Base-by-base conservation (phyloP, 2,888 invertebrate genomes). In the Chironomus tentans region DNA sequence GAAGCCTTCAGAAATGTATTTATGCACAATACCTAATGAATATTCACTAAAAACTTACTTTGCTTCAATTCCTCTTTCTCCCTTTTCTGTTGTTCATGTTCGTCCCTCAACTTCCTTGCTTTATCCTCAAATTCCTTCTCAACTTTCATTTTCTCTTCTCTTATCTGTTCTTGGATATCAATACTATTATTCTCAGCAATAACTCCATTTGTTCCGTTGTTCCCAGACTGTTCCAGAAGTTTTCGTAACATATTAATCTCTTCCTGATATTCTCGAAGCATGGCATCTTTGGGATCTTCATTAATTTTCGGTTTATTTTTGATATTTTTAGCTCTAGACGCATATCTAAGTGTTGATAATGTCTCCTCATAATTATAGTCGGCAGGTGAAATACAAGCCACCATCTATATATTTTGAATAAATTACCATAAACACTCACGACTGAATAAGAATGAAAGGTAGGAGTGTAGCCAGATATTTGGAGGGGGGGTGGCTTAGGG, bases 231-330 rank as follows among this genome's bases (percentile, higher is more conserved):
- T 24, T 77, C 77, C 1, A 56, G 47, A 24, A 56, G 22, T 21
- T 47, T 6, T 48, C 73, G 22, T n/a, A 76, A 47, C 62, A 47
- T 65, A 13, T 48, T 71, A 15, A 73, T 68, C 38, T 69, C 72
- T 38, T 92, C 87, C 81, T 95, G 94, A 81, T 94, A 95, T 81
- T 95, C 90, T 10, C 93, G 83, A 10, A 96, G 83, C 80, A 94
- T 87, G 0, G 95, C 92, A 81, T 96, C 95, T 82, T 95, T 95
- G 0, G 95, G 95, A 82, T 96, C 95, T 82, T 95, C 93, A 82
- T 95, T 95, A 22, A 95, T 90, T 81, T 88, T 88, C 0, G 94
- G 94, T 80, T 91, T 90, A 82, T 95, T 95, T 80, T 91, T 89
- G 78, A 95, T 95, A 81, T 93, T 93, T 82, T 95, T 92, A 5